These are phyloP conservation scores for Stegastes partitus DNA, from an alignment of 2,113 vertebrate species.

Conservation along the genomic window DNA sequence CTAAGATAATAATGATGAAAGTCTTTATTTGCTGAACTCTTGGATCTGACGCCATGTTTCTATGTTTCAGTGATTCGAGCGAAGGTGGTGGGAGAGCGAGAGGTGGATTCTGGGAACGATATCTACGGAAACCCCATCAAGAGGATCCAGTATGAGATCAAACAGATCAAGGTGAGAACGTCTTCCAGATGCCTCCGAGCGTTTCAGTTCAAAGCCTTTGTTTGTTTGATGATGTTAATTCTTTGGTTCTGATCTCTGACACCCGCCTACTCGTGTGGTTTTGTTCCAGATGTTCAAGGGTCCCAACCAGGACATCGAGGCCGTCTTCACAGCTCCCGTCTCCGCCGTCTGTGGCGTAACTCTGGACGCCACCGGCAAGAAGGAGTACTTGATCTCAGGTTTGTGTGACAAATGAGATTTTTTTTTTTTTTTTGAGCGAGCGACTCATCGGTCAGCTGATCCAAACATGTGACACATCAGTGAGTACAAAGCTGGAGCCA, in stretches of 20 bases:
- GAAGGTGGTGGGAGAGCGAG: slow-evolving; percentile 91
- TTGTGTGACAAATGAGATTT: slow-evolving; percentile 7
- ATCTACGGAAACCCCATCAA: slow-evolving; percentile 98
- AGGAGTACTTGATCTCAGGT: slow-evolving; percentile 98
- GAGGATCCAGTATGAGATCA: slow-evolving; percentile 96
- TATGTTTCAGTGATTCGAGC: slow-evolving; percentile 93
- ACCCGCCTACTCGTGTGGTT: background rate
- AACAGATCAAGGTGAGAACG: slow-evolving; percentile 95
- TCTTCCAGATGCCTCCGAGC: too few relatives aligned
- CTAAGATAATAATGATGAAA: too few relatives aligned
- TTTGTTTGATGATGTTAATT: background rate
- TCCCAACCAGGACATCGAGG: slow-evolving; percentile 91
- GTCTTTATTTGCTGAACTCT: too few relatives aligned
- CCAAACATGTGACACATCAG: too few relatives aligned
- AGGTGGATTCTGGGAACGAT: slow-evolving; percentile 94
- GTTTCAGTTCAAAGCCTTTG: too few relatives aligned
- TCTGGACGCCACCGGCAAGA: slow-evolving; percentile 94
- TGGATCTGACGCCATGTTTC: background rate
- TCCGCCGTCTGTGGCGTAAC: slow-evolving; percentile 95
- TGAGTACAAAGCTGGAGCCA: too few relatives aligned
- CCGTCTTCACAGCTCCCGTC: slow-evolving; percentile 94
- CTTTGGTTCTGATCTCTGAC: slow-evolving; percentile 17
- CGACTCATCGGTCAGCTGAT: too few relatives aligned
- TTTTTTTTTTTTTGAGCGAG: too few relatives aligned
- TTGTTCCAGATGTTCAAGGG: slow-evolving; percentile 96